A percentile compares a stretch with the other conserved stretches of the same genome.
These are phyloP conservation scores for Cephus sareptanus DNA, from an alignment of 2,888 invertebrate genomes.

Conservation along the genomic window DNA sequence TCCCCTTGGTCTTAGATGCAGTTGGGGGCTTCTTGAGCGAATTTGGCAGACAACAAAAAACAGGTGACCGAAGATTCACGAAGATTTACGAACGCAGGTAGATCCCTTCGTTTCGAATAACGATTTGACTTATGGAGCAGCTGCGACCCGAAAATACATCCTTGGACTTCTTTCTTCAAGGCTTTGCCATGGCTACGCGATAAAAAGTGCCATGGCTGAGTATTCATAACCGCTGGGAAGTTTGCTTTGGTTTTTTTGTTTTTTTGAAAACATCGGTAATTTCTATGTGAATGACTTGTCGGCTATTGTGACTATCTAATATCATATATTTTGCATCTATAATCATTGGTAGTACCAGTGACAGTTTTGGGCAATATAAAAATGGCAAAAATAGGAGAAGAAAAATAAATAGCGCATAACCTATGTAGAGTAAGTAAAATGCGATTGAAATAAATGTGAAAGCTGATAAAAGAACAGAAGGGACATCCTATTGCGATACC, in stretches of 20 bases:
- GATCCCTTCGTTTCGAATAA: neutral
- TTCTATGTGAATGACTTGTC: neutral
- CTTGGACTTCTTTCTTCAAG: conserved; percentile 3
- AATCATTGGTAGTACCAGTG: neutral
- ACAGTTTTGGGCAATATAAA: too few relatives aligned
- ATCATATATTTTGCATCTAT: neutral
- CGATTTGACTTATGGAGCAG: neutral
- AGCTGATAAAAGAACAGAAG: neutral
- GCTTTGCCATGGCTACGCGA: neutral
- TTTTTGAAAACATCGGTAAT: neutral
- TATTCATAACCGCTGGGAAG: neutral
- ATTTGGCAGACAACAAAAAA: neutral
- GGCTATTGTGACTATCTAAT: neutral
- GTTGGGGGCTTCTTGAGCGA: neutral
- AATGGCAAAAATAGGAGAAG: too few relatives aligned
- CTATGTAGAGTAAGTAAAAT: neutral
- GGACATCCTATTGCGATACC: neutral
- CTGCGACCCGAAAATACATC: conserved; percentile 2
- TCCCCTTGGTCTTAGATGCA: neutral
- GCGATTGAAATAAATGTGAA: neutral
- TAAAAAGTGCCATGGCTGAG: neutral
- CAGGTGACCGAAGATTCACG: neutral
- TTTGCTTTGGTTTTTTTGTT: neutral
- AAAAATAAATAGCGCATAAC: neutral
- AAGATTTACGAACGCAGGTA: neutral